Percentiles rank a stretch among this genome's conserved stretches.
Evolutionary conservation across 2,797 vertebrate genomes (phyloP).

Genomic region (Fundulus diaphanus): DNA sequence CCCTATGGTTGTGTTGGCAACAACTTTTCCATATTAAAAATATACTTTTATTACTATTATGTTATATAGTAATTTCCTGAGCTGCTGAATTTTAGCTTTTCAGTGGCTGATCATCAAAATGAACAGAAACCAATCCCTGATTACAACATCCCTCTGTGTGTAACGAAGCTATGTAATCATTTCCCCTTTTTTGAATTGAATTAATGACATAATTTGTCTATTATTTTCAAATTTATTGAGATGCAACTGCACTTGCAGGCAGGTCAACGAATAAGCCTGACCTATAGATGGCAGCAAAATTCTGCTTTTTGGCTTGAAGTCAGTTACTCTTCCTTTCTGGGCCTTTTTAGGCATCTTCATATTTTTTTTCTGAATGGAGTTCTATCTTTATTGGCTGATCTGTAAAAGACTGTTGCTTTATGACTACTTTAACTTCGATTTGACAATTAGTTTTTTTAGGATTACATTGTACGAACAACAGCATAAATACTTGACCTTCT

Average conservation of each 20-base stretch:
- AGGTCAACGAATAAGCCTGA: constrained; percentile 3
- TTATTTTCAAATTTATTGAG: neutral
- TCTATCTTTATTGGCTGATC: constrained; percentile 36
- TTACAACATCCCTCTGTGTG: neutral
- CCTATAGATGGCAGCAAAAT: constrained; percentile 26
- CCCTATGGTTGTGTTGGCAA: neutral
- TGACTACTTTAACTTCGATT: constrained; percentile 43
- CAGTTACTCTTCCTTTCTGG: constrained; percentile 13
- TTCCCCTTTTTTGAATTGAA: neutral
- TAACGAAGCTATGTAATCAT: neutral
- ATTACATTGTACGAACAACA: constrained; percentile 21
- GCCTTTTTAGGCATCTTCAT: neutral
- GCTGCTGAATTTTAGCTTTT: neutral
- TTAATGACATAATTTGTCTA: neutral
- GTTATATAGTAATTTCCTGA: neutral
- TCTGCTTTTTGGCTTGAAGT: neutral
- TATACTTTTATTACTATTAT: neutral
- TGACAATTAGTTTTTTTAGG: constrained; percentile 49
- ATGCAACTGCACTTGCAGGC: neutral
- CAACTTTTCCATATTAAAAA: neutral
- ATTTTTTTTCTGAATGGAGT: constrained; percentile 12
- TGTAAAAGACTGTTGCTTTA: constrained; percentile 47
- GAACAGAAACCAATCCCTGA: neutral
- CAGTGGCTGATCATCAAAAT: neutral
- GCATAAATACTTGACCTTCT: constrained; percentile 58